These are phyloP conservation scores for Streblospio benedicti DNA, from an alignment of 1,140 invertebrate genomes.

Conservation along the genomic window DNA sequence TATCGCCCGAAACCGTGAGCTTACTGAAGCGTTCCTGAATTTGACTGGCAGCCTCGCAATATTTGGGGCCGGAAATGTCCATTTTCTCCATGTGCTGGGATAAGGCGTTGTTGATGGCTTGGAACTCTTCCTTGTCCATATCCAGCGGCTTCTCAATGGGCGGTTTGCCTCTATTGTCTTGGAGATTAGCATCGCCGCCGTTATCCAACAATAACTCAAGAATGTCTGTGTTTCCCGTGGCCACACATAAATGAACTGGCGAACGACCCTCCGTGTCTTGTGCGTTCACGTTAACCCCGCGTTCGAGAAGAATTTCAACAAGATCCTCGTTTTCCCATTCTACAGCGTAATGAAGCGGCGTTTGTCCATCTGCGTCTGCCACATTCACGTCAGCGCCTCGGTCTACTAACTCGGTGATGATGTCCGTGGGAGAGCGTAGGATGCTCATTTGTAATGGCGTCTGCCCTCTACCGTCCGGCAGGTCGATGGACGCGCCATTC, in stretches of 20 bases:
- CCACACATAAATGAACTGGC: too few relatives aligned
- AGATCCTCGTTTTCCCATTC: not conserved
- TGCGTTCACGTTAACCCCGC: not conserved
- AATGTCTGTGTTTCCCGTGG: not conserved
- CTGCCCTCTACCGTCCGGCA: not conserved
- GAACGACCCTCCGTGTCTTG: not conserved
- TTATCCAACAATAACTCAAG: not conserved
- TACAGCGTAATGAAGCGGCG: not conserved
- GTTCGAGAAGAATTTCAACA: not conserved
- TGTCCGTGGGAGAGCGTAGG: not conserved
- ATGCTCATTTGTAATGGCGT: not conserved
- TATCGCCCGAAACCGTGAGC: too few relatives aligned
- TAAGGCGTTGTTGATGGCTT: too few relatives aligned
- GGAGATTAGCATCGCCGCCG: not conserved
- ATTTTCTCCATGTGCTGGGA: too few relatives aligned
- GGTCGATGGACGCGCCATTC: not conserved
- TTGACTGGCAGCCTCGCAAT: too few relatives aligned
- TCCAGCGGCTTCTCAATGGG: not conserved
- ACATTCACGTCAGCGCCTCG: not conserved
- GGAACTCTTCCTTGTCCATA: not conserved
- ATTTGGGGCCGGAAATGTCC: too few relatives aligned
- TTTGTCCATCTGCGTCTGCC: not conserved
- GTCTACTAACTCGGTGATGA: not conserved
- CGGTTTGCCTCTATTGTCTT: not conserved
- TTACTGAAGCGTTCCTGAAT: too few relatives aligned